These are phyloP conservation scores for Hoplodrina ambigua DNA, from an alignment of 2,888 invertebrate genomes.

Conservation along the genomic window DNA sequence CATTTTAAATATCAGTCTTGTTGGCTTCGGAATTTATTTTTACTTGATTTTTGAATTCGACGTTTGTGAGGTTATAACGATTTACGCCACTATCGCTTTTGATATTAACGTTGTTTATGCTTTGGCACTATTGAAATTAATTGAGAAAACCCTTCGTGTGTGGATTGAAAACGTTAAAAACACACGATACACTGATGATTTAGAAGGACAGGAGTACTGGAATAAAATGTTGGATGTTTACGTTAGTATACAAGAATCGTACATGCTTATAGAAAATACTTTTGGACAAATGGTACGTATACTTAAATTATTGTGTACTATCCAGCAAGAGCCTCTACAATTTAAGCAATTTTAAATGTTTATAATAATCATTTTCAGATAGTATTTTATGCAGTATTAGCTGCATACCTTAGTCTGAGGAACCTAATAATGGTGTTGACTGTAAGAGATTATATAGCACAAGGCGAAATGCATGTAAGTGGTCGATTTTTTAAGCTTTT, in stretches of 20 bases:
- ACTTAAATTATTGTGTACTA: no score
- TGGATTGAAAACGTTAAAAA: conserved; percentile 6
- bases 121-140: conserved; percentile 7
- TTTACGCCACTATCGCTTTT: not conserved
- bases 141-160: conserved; percentile 2
- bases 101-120: conserved; percentile 18
- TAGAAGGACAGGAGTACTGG: conserved; percentile 4
- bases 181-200: not conserved
- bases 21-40: not conserved
- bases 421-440: not conserved
- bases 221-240: conserved; percentile 2
- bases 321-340: no score
- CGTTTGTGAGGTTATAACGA: not conserved
- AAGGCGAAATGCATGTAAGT: not conserved
- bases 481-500: not conserved
- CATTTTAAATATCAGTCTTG: conserved; percentile 2
- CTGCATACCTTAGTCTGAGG: conserved; percentile 9
- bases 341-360: not conserved
- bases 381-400: conserved; percentile 11
- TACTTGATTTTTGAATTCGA: not conserved
- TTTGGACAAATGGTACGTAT: conserved; percentile 9
- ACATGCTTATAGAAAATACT: conserved; percentile 3
- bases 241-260: conserved; percentile 1
- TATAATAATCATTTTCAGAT: conserved; percentile 9
- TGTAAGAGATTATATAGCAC: not conserved